phyloP scores from a whole-genome alignment of 2,888 invertebrate species.

The Troides aeacus region DNA sequence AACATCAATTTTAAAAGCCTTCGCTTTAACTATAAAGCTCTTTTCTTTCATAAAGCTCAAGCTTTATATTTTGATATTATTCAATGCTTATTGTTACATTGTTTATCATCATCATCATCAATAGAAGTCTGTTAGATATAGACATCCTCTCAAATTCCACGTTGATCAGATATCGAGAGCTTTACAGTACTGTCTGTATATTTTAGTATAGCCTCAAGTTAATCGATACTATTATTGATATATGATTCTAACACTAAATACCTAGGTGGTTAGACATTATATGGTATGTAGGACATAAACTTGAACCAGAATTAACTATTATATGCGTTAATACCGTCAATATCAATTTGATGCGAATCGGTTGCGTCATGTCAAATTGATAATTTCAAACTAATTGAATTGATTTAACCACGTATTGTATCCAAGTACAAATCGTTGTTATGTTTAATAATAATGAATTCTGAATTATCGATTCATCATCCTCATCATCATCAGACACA shows the following conservation, averaged over 20 bases:
- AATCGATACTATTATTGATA: background rate
- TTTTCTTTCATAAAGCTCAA: no score
- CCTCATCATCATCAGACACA: no score
- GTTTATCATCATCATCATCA: no score
- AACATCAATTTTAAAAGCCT: no score
- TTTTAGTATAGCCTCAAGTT: background rate
- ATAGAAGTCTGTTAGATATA: no score
- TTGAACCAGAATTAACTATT: background rate
- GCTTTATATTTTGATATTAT: no score
- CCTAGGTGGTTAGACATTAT: background rate
- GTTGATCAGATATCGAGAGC: no score
- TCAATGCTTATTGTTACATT: no score
- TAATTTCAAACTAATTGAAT: conserved; percentile 3
- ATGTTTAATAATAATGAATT: background rate
- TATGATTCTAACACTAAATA: background rate
- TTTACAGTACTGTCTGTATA: no score
- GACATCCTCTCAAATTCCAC: no score
- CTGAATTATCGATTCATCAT: no score
- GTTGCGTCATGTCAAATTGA: background rate
- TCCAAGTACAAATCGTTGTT: background rate
- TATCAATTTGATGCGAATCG: background rate
- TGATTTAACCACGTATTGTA: conserved; percentile 1
- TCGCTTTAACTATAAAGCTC: no score
- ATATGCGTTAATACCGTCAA: background rate
- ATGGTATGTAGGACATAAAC: background rate